Evolutionary conservation across 2,888 invertebrate genomes (phyloP).

Genomic region (Meta bourneti): DNA sequence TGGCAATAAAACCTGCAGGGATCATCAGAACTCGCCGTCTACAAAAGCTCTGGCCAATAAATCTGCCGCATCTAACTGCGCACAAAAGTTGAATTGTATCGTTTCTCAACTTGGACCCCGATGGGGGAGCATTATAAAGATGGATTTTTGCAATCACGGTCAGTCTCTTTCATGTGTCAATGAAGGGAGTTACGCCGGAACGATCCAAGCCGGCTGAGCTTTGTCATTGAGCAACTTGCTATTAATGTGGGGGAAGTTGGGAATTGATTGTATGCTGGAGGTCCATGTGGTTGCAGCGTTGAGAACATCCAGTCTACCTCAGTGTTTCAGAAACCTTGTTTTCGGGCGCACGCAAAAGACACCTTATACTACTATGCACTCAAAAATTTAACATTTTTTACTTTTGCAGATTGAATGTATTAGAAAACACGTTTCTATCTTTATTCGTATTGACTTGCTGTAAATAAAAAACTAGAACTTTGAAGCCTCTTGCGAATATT

Average conservation of each 20-base stretch:
- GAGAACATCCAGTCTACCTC: no score
- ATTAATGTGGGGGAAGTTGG: not conserved
- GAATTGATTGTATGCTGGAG: conserved; percentile 17
- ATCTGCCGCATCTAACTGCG: not conserved
- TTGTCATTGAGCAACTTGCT: conserved; percentile 9
- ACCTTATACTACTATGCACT: no score
- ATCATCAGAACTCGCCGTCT: not conserved
- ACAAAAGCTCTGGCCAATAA: not conserved
- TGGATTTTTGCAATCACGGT: conserved; percentile 20
- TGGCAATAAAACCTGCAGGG: not conserved
- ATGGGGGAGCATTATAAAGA: not conserved
- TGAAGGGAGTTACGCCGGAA: not conserved
- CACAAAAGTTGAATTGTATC: not conserved
- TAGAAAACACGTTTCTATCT: no score
- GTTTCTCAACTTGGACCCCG: no score
- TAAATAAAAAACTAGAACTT: no score
- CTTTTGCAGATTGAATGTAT: no score
- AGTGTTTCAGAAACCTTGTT: no score
- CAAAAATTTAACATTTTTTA: no score
- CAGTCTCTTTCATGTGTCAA: conserved; percentile 10
- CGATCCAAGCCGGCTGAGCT: not conserved
- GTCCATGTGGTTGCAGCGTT: not conserved
- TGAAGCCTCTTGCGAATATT: no score
- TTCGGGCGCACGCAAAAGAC: no score
- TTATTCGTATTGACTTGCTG: no score